phyloP scores from a whole-genome alignment of 2,113 vertebrate genomes.

The Trichechus manatus region DNA sequence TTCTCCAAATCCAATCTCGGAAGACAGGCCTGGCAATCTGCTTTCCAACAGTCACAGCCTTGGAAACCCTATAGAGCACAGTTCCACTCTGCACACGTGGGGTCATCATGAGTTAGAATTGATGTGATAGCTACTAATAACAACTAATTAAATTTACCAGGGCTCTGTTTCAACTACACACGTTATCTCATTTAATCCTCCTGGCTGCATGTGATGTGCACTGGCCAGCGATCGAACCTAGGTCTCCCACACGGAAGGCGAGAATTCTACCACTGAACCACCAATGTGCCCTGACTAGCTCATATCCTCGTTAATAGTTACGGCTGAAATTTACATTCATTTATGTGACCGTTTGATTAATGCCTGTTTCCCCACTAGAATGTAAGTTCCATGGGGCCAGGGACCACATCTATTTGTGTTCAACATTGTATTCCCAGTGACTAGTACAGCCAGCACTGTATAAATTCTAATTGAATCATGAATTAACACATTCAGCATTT shows the following conservation, averaged over 20 bases:
- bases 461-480: conserved; percentile 27
- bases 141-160: neutral
- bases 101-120: neutral
- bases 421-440: neutral
- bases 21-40: neutral
- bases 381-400: neutral
- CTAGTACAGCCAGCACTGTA: neutral
- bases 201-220: neutral
- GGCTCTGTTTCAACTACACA: neutral
- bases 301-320: neutral
- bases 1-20: neutral
- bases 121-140: no score
- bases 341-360: neutral
- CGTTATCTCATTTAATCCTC: neutral
- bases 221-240: neutral
- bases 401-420: neutral
- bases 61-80: neutral
- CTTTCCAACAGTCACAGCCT: neutral
- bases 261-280: neutral
- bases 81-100: neutral
- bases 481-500: conserved; percentile 12
- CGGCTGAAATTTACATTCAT: neutral
- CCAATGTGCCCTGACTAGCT: neutral
- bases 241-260: neutral
- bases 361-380: neutral